Evolutionary conservation across 2,113 vertebrate species (phyloP).

Genomic region (Sarotherodon lohbergeri): DNA sequence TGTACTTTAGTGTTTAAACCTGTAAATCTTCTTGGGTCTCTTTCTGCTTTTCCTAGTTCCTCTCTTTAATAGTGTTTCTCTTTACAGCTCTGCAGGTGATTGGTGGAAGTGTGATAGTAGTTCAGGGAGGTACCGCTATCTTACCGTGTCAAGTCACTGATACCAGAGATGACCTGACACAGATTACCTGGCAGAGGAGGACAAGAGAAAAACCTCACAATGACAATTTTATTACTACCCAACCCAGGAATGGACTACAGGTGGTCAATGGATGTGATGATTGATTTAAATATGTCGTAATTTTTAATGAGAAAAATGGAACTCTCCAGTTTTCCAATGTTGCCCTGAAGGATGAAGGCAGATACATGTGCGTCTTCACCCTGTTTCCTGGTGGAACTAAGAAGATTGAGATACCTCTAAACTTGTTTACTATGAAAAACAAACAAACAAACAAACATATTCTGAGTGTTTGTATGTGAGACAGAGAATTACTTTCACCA

Average conservation of each 20-base stretch:
- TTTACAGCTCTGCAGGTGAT: background rate
- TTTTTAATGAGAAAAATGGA: background rate
- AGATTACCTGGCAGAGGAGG: background rate
- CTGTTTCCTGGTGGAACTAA: background rate
- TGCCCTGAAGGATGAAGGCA: background rate
- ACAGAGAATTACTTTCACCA: background rate
- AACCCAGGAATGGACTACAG: background rate
- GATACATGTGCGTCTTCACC: background rate
- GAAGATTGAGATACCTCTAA: background rate
- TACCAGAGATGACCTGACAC: background rate
- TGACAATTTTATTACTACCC: background rate
- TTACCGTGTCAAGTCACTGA: background rate
- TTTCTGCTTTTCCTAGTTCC: background rate
- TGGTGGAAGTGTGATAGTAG: background rate
- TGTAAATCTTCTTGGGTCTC: background rate
- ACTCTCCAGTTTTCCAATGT: background rate
- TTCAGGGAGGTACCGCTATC: background rate
- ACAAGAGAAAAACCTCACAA: background rate
- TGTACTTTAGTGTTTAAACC: background rate
- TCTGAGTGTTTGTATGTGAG: background rate
- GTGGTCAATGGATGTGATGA: background rate
- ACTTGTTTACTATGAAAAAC: slow-evolving; percentile 14
- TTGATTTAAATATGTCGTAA: slow-evolving; percentile 21
- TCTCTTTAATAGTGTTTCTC: background rate
- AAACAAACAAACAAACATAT: background rate